phyloP scores from a whole-genome alignment of 1,140 invertebrate species.

The Leptinotarsa undecemlineata region DNA sequence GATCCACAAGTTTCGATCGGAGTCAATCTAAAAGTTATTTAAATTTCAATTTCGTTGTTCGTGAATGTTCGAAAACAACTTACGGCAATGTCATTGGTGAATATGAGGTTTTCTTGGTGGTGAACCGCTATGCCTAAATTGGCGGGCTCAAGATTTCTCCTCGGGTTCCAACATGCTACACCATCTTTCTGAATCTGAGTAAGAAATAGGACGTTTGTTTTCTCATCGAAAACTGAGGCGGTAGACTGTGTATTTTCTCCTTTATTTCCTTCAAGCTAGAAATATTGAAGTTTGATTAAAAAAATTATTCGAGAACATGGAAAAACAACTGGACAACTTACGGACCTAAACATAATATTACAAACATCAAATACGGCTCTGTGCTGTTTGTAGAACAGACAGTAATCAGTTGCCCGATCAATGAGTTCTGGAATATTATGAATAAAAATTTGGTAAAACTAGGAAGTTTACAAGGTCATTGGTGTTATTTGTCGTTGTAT shows the following conservation, averaged over 20 bases:
- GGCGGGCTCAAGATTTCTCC: slow-evolving; percentile 59
- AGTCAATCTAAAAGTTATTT: slow-evolving; percentile 58
- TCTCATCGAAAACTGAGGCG: slow-evolving; percentile 63
- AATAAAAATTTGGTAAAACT: too few species aligned
- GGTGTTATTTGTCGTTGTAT: too few species aligned
- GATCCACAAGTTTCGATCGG: slow-evolving; percentile 66
- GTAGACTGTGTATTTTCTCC: slow-evolving; percentile 65
- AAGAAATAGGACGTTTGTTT: slow-evolving; percentile 66
- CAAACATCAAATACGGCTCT: too few species aligned
- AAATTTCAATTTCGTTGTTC: slow-evolving; percentile 20
- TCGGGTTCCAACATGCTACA: slow-evolving; percentile 72
- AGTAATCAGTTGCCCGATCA: too few species aligned
- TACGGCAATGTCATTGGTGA: slow-evolving; percentile 71
- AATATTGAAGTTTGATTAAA: slow-evolving; percentile 29
- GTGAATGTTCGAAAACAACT: slow-evolving; percentile 10
- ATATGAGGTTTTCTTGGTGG: slow-evolving; percentile 64
- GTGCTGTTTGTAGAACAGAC: too few species aligned
- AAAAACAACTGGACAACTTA: too few species aligned
- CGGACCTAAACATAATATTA: too few species aligned
- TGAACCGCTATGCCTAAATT: slow-evolving; percentile 64
- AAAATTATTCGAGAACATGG: too few species aligned
- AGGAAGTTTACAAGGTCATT: too few species aligned
- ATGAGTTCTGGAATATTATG: too few species aligned
- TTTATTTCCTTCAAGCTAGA: slow-evolving; percentile 63
- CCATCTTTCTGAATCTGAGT: slow-evolving; percentile 68